Conservation (phyloP, 2,113 vertebrate species). For the Colaptes auratus region DNA sequence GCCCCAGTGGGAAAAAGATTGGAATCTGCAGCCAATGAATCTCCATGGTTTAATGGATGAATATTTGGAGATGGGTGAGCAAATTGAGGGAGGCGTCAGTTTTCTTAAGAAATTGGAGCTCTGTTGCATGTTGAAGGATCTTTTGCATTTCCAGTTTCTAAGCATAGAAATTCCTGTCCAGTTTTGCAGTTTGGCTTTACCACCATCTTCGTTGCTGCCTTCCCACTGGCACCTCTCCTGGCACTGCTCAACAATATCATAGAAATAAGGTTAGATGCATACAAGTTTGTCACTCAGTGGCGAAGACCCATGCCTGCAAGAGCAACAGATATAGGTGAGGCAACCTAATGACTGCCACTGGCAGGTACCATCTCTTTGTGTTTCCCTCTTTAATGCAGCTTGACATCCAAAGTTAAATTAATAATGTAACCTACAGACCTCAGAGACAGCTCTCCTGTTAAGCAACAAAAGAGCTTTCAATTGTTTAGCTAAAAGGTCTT, state of each 20-base stretch:
- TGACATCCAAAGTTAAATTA: neutral
- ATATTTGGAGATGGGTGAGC: constrained; percentile 98
- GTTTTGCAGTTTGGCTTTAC: constrained; percentile 99
- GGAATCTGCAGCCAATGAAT: constrained; percentile 98
- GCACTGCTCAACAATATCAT: constrained; percentile 98
- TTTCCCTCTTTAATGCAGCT: neutral
- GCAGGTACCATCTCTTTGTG: neutral
- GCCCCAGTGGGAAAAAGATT: constrained; percentile 97
- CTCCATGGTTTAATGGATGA: constrained; percentile 96
- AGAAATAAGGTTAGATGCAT: constrained; percentile 96
- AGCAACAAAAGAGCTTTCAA: neutral
- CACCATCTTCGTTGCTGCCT: constrained; percentile 98
- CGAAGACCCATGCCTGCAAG: constrained; percentile 94
- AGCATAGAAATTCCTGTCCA: constrained; percentile 52
- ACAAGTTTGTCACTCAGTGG: constrained; percentile 99
- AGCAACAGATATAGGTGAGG: constrained; percentile 95
- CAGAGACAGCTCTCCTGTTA: neutral
- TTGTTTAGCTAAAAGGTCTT: neutral
- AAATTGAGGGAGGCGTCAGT: neutral
- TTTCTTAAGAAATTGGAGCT: neutral
- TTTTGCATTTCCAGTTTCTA: neutral
- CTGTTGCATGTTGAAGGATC: accelerated
- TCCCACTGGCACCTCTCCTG: constrained; percentile 94
- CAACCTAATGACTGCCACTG: neutral
- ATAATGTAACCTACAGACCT: neutral